Base-by-base conservation (phyloP, 2,888 invertebrate genomes). In the Lissonota sp. region DNA sequence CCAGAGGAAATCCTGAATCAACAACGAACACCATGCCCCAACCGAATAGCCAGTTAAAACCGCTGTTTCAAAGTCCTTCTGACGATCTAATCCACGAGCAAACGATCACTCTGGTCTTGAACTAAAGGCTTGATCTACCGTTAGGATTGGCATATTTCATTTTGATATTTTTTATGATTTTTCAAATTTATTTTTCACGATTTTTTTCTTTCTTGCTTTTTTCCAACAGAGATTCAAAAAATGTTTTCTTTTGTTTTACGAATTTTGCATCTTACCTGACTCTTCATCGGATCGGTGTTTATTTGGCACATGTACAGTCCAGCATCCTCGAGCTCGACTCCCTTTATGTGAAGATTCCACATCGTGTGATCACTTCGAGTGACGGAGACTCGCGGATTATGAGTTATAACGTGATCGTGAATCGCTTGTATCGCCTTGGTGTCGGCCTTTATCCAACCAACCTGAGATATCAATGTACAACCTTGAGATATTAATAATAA, bases 291-390 rank as follows among this genome's bases (percentile, higher is more conserved):
- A 93, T 97, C 97, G 16, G 98, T 98, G 93, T 98, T 98, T 89
- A 98, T 96, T 93, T 98, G 98, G 93, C 98, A 98, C 97, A 98
- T 98, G 93, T 98, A 98, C 87, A 96, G 95, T 42, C 98, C 98
- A 64, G 96, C 95, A 93, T 98, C 98, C 90, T 97, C 97, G 90
- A 97, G 97, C 88, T 97, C 96, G 1, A 97, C 96, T 87, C 96
- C 96, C 89, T 95, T 96, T 90, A 98, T 97, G 93, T 97, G 97
- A 83, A 98, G 94, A 93, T 97, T 97, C 98, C 98, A 98, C 88
- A 96, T 96, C 84, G 95, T 94, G 92, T 97, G 96, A 89, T 98
- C 97, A 90, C 95, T 95, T 92, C 97, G 97, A 44, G 97, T 96
- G 77, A 98, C 97, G 58, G 96, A 95, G 62, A 98, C 96, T 84